Base-by-base conservation (phyloP, 1,140 invertebrate species). In the Cotesia chilonis region DNA sequence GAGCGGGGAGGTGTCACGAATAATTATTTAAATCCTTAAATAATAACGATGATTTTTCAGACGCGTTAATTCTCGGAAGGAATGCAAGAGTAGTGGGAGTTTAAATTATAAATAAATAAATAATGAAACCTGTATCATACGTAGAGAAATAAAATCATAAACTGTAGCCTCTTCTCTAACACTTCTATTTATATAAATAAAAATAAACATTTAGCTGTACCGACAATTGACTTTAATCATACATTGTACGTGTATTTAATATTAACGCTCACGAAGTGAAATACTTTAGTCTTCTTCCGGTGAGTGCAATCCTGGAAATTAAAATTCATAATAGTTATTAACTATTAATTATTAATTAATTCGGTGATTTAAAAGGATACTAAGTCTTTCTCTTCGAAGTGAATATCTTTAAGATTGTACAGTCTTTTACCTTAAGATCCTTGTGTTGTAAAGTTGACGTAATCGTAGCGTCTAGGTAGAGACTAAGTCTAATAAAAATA, bases 381-480 rank as follows among this genome's bases (percentile, higher is more conserved):
- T 65, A 71, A 66, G 35, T 79, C 75, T 79, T 81, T 81, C 76
- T 28, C 73, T 75, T 66, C 54, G 54, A 57, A 63, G 70, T 66
- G 66, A 76, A 47, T 71, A 79, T 78, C 82, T 83, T 82, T 82
- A 83, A 85, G 81, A 85, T 85, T 87, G 86, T 84, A 87, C 85
- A 87, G 84, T 84, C 81, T 85, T 82, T 84, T 84, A 82, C 82
- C 75, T 77, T 86, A 86, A 70, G 68, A 70, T 83, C 83, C 83
- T 86, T 87, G 85, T 87, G 84, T 87, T 86, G 85, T 86, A 87
- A 87, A 87, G 82, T 86, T 86, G 83, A 87, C 83, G 83, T 86
- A 86, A 86, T 84, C 84, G 84, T 87, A 86, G 85, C 79, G 77
- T 84, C 82, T 87, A 86, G 82, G 78, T 85, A 85, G 59, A 54